phyloP scores from a whole-genome alignment of 2,797 vertebrate genomes.

The Eidolon dupreanum region DNA sequence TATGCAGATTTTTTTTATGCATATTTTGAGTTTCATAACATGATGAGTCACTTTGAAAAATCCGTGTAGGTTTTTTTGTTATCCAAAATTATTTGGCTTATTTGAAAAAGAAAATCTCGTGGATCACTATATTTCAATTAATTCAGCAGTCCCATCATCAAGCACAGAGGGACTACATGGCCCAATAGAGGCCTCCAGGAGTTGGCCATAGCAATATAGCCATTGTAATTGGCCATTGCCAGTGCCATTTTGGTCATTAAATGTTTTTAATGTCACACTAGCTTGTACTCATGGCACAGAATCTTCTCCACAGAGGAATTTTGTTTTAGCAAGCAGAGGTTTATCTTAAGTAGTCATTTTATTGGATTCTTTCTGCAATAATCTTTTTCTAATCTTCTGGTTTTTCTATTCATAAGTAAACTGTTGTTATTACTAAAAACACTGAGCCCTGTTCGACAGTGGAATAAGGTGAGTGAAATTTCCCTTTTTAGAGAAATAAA shows the following conservation, averaged over 20 bases:
- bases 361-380: background rate
- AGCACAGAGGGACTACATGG: background rate
- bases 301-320: conserved; percentile 51
- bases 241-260: background rate
- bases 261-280: background rate
- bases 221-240: background rate
- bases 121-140: conserved; percentile 51
- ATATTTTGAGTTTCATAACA: conserved; percentile 30
- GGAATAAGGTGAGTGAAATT: conserved; percentile 1
- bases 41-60: conserved; percentile 39
- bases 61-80: background rate
- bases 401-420: conserved; percentile 22
- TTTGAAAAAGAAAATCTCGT: conserved; percentile 11
- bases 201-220: background rate
- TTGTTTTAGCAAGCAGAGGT: conserved; percentile 32
- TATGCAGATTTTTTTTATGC: background rate
- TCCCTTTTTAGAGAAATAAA: background rate
- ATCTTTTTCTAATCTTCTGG: background rate
- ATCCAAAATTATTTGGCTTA: conserved; percentile 36
- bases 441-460: background rate
- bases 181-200: background rate
- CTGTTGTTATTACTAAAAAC: conserved; percentile 39
- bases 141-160: conserved; percentile 29
- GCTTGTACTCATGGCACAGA: background rate
- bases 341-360: conserved; percentile 25